phyloP scores from a whole-genome alignment of 2,888 invertebrate genomes.

The Cephalotes varians region DNA sequence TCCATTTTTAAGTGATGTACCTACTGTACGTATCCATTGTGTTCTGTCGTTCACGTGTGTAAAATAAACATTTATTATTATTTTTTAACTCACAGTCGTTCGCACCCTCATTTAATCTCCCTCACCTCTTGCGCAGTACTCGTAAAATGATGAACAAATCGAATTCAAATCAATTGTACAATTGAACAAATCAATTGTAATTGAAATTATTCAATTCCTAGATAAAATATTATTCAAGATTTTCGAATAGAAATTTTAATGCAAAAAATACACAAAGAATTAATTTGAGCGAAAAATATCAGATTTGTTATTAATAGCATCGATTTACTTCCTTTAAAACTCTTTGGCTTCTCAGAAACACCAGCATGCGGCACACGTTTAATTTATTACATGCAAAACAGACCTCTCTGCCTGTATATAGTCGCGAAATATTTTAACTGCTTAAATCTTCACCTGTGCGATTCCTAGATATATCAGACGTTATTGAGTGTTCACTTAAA shows the following conservation, averaged over 20 bases:
- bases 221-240: not conserved
- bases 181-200: not conserved
- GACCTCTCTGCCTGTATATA: not conserved
- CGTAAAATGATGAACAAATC: not conserved
- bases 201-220: not conserved
- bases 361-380: not conserved
- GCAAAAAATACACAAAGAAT: not conserved
- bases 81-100: constrained; percentile 76
- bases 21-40: constrained; percentile 69
- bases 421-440: constrained; percentile 1
- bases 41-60: constrained; percentile 82
- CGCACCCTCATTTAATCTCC: constrained; percentile 22
- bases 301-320: not conserved
- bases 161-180: no score
- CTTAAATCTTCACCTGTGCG: not conserved
- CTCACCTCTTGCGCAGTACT: not conserved
- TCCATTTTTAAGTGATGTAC: constrained; percentile 58
- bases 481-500: constrained; percentile 16
- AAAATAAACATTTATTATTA: constrained; percentile 84
- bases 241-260: not conserved
- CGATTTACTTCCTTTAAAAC: not conserved
- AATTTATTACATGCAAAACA: constrained; percentile 3
- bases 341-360: not conserved
- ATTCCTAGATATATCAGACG: constrained; percentile 20
- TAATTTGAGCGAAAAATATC: not conserved